Evolutionary conservation across 2,888 invertebrate genomes (phyloP), one percentile per base, ranked within the genome.

Genomic region (Drosophila antonietae): DNA sequence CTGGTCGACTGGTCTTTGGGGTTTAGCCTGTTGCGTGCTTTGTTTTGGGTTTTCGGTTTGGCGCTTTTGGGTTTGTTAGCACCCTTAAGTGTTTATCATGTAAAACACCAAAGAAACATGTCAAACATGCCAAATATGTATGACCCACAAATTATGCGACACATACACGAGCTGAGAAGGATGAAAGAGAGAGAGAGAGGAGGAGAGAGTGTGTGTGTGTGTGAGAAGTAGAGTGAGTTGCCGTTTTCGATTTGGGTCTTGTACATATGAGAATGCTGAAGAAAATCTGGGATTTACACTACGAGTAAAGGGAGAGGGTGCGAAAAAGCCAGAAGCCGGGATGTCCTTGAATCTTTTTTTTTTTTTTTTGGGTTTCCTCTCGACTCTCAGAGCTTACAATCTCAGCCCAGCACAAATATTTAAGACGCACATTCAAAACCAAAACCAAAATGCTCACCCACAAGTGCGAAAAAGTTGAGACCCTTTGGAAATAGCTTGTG

Each of bases 111-210:
- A 89, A 81, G 76, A 88, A 84, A 83, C 86, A 89, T 89, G 89
- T 83, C 83, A 87, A 88, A 90, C 90, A 90, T 90, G 74, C 81
- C 78, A 87, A 85, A 83, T 85, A 90, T 89, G 88, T 76, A 79
- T 85, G 88, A 88, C 90, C 88, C 79, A 88, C 87, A 88, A 89
- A 89, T 90, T 89, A 87, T 87, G 78, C 89, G 76, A 55, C 46
- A 39, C 53, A 64, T 47, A 56, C 49, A 56, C 55, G 59, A 49
- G 62, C 35, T 33, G 33, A 33, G 33, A 33, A 3, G 10, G 33
- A 10, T 10, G 10, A 33, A 10, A 7, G 33, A 28, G 28, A 28
- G 33, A 33, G 58, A 51, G 31, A 28, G 28, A 41, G 14, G 51
- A n/a, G 43, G 33, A 35, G 5, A 18, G 15, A n/a, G 28, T 28